A percentile compares a stretch with the other conserved stretches of the same genome.
phyloP scores from a whole-genome alignment of 2,113 vertebrate species.

The Carlito syrichta region DNA sequence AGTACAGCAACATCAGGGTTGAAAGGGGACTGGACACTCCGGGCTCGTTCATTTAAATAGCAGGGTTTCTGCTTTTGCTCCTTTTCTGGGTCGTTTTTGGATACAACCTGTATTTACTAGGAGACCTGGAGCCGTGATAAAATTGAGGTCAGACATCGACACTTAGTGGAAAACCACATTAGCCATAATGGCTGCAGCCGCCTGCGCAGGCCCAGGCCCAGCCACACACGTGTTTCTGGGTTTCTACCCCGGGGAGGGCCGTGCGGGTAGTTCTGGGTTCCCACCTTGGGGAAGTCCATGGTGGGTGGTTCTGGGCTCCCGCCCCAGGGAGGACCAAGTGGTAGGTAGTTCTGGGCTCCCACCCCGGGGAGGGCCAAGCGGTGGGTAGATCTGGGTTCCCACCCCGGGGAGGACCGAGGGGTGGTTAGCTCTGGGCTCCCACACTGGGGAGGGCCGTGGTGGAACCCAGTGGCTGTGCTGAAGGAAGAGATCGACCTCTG shows the following conservation, averaged over 20 bases:
- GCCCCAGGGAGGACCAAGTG: neutral
- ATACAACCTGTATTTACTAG: neutral
- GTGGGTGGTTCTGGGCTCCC: neutral
- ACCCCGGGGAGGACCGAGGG: neutral
- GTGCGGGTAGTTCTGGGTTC: neutral
- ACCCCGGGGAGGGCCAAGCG: neutral
- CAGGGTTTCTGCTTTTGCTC: neutral
- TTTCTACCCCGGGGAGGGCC: neutral
- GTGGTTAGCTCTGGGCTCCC: neutral
- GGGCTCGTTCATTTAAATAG: constrained; percentile 40
- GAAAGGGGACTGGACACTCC: too few relatives aligned
- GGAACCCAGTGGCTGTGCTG: neutral
- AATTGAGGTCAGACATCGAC: neutral
- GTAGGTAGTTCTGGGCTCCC: neutral
- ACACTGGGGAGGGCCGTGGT: neutral
- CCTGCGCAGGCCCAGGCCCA: neutral
- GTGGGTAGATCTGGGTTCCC: neutral
- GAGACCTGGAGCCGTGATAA: neutral
- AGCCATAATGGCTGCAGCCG: neutral
- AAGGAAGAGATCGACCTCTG: neutral
- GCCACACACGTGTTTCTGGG: neutral
- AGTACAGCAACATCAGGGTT: neutral
- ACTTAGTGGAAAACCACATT: neutral
- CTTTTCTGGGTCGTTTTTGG: constrained; percentile 4
- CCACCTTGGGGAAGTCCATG: neutral